Evolutionary conservation across 2,113 vertebrate genomes (phyloP), one percentile per base, ranked within the genome.

Genomic region (Anolis carolinensis): DNA sequence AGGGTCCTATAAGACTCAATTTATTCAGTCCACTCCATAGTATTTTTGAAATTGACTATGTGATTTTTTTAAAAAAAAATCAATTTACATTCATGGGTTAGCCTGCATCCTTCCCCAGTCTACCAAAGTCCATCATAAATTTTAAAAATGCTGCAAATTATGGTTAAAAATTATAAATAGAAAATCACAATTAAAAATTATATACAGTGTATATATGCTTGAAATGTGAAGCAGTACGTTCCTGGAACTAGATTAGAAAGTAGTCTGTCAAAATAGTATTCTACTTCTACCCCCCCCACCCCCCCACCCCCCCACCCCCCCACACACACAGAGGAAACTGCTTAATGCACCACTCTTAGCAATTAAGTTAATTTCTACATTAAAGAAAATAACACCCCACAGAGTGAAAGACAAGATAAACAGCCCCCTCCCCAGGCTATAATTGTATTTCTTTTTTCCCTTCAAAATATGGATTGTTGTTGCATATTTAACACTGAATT

Each of bases 381-480:
- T 88, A 59, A 88, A 77, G 62, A 90, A 80, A 74, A 77, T 59
- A 78, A 27, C 81, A 91, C 79, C 52, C 78, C n/a, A 6, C 0
- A 34, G 11, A 5, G 85, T 27, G 75, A 86, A 93, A 90, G 34
- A 83, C 84, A 88, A 36, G 86, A 90, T 95, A 96, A 94, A 95
- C 95, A 90, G 44, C 77, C 34, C 39, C 87, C 86, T 48, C 48
- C 76, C 91, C n/a, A 25, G 25, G 16, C 90, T 13, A 34, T 84
- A 94, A 87, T 87, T 90, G 25, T 81, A 93, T 13, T 27, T 52
- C 44, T 21, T 0, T 0, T 86, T 90, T 93, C 89, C 63, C 93
- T 91, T 92, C 88, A 84, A 94, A 92, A 87, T 90, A 87, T 90
- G 90, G 94, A 93, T 89, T 86, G 74, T 80, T 83, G 82, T 75